A percentile compares a stretch with the other conserved stretches of the same genome.
Conservation (phyloP, 2,113 vertebrate species). For the Corythaeola cristata region DNA sequence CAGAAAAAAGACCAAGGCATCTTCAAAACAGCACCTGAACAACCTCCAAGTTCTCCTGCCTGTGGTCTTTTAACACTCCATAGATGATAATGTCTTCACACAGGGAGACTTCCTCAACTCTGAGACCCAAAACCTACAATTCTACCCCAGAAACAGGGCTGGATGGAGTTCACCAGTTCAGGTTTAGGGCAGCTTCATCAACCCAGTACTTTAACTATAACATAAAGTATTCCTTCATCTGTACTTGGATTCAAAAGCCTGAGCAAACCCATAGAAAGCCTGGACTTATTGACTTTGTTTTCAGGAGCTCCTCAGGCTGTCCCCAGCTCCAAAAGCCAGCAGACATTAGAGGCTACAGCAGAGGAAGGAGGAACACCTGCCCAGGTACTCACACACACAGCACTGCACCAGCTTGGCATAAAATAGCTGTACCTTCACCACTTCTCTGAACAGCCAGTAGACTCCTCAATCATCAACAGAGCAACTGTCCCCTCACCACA, state of each 20-base stretch:
- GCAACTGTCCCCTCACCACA: background rate
- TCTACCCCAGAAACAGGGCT: background rate
- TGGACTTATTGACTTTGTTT: background rate
- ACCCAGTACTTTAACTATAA: background rate
- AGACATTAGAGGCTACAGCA: background rate
- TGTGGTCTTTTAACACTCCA: background rate
- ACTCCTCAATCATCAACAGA: background rate
- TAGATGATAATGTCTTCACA: background rate
- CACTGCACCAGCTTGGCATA: fast-evolving
- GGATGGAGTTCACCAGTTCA: background rate
- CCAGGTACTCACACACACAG: background rate
- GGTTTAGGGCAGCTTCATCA: background rate
- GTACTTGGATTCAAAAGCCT: background rate
- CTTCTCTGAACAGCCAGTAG: background rate
- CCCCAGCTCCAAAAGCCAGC: background rate
- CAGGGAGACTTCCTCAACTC: background rate
- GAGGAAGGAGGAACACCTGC: background rate
- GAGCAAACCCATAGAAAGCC: background rate
- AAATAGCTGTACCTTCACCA: background rate
- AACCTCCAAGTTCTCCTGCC: background rate
- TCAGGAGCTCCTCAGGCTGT: background rate
- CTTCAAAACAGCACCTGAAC: background rate
- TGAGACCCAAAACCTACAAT: background rate
- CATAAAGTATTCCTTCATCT: background rate
- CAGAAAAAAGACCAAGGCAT: background rate